Conservation (phyloP, 2,797 vertebrate species). For the Varecia variegata region DNA sequence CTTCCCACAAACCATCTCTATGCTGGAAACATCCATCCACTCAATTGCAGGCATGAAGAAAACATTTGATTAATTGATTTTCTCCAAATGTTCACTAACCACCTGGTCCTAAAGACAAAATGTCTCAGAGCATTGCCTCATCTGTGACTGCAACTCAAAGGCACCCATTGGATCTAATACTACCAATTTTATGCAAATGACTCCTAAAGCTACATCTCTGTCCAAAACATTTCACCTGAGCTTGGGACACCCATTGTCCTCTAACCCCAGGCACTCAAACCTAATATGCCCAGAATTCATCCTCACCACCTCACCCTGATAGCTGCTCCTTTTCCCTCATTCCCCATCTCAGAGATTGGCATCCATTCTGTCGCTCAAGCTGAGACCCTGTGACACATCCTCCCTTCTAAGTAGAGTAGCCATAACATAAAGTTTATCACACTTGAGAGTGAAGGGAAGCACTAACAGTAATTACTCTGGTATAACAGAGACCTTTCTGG, state of each 20-base stretch:
- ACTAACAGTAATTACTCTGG: neutral
- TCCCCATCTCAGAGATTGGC: neutral
- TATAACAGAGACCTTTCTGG: neutral
- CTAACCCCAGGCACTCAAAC: neutral
- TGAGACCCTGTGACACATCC: neutral
- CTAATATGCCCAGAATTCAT: neutral
- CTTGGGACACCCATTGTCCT: neutral
- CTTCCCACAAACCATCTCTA: neutral
- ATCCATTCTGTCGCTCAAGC: neutral
- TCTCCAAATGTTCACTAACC: neutral
- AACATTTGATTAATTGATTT: neutral
- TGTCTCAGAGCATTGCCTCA: neutral
- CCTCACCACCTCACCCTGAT: neutral
- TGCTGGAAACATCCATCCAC: neutral
- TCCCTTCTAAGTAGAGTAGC: neutral
- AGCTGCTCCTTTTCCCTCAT: neutral
- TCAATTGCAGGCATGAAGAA: neutral
- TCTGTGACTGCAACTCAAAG: neutral
- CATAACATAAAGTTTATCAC: neutral
- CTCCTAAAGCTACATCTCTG: neutral
- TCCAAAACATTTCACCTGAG: neutral
- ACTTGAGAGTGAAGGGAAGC: neutral
- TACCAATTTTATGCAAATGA: neutral
- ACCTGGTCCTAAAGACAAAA: neutral
- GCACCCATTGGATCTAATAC: neutral